Conservation (phyloP, 1,140 invertebrate species). For the Bombus superbus region DNA sequence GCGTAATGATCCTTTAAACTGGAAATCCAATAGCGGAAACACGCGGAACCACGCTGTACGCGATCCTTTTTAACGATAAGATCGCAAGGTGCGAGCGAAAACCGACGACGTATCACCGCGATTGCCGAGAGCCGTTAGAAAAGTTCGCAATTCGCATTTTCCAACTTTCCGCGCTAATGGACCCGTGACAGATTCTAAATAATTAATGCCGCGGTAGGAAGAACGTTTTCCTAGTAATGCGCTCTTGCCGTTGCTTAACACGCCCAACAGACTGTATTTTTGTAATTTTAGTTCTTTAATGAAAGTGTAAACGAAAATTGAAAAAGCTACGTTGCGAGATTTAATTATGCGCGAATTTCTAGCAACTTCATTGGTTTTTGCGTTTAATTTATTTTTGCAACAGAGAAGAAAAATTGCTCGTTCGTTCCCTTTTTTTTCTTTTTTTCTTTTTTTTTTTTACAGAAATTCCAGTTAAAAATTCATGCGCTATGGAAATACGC, state of each 20-base stretch:
- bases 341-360: not conserved
- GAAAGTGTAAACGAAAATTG: not conserved
- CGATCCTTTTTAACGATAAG: constrained; percentile 49
- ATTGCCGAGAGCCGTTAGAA: not conserved
- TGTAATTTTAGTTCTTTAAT: not conserved
- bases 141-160: constrained; percentile 30
- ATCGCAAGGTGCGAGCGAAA: constrained; percentile 45
- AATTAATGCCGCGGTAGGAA: not conserved
- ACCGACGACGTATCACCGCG: no score
- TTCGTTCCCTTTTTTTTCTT: not conserved
- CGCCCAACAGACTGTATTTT: not conserved
- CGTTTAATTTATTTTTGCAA: not conserved
- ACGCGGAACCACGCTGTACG: constrained; percentile 20
- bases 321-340: not conserved
- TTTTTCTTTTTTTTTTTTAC: not conserved
- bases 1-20: constrained; percentile 36
- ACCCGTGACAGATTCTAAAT: not conserved
- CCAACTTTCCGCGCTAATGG: not conserved
- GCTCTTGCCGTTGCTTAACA: not conserved
- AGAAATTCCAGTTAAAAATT: not conserved
- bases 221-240: not conserved
- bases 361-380: not conserved
- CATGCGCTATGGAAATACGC: not conserved
- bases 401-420: not conserved
- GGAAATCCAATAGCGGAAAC: constrained; percentile 32